phyloP scores from a whole-genome alignment of 2,888 invertebrate species.

The Ceratothoa steindachneri region DNA sequence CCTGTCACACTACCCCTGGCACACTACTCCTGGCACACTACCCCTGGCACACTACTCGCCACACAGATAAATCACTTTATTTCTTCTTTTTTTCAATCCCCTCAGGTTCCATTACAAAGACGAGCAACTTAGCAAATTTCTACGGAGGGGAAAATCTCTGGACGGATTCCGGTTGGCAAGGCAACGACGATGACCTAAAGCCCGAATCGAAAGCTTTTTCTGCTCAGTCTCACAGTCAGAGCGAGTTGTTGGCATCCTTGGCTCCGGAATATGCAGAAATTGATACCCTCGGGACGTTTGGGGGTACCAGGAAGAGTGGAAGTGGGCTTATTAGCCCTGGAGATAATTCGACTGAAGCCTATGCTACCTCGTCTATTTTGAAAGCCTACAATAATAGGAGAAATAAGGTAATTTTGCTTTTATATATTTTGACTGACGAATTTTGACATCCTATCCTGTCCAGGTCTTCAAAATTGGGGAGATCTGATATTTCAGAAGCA shows the following conservation, averaged over 20 bases:
- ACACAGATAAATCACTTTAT: not conserved
- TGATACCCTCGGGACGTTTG: slow-evolving; percentile 43
- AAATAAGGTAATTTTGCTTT: slow-evolving; percentile 26
- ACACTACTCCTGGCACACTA: too few species aligned
- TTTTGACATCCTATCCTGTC: not conserved
- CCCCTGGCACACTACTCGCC: too few species aligned
- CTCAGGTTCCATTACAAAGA: slow-evolving; percentile 44
- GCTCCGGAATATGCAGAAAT: slow-evolving; percentile 46
- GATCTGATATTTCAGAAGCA: not conserved
- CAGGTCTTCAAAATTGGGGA: not conserved
- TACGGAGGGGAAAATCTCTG: slow-evolving; percentile 47
- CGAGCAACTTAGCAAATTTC: slow-evolving; percentile 47
- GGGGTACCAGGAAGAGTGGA: slow-evolving; percentile 31
- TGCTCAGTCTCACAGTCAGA: slow-evolving; percentile 12
- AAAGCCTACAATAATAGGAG: slow-evolving; percentile 31
- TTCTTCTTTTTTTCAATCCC: not conserved
- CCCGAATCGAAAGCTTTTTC: slow-evolving; percentile 12
- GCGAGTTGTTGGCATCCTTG: slow-evolving; percentile 28
- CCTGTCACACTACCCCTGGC: too few species aligned
- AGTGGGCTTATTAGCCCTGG: slow-evolving; percentile 11
- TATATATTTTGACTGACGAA: not conserved
- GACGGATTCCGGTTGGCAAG: slow-evolving; percentile 43
- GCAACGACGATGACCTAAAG: slow-evolving; percentile 27
- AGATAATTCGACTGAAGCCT: slow-evolving; percentile 35
- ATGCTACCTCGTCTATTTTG: slow-evolving; percentile 40